Conservation (phyloP, 2,113 vertebrate genomes). For the Micronycteris hirsuta region DNA sequence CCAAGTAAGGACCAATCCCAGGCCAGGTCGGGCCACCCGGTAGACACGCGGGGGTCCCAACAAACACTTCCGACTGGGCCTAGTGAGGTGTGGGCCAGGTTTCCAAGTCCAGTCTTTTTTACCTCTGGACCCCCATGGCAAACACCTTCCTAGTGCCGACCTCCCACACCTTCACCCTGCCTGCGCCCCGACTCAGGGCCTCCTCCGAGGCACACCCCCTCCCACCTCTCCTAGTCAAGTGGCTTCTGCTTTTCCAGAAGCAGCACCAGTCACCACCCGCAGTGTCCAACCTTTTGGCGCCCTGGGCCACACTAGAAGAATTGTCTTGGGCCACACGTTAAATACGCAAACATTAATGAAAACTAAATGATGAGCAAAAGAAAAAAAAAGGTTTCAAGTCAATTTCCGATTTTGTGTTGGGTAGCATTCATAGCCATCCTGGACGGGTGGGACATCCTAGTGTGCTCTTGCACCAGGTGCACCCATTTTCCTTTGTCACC, state of each 20-base stretch:
- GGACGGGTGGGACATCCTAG: too few relatives aligned
- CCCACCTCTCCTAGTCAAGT: too few relatives aligned
- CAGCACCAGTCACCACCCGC: neutral
- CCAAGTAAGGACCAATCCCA: too few relatives aligned
- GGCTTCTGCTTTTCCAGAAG: neutral
- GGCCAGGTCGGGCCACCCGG: too few relatives aligned
- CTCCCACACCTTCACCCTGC: neutral
- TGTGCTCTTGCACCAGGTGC: neutral
- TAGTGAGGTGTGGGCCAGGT: neutral
- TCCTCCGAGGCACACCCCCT: neutral
- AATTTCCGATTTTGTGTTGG: too few relatives aligned
- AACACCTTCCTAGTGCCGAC: neutral
- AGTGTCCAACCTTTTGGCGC: too few relatives aligned
- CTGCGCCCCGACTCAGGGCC: neutral
- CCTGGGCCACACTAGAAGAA: too few relatives aligned
- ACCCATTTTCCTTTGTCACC: neutral
- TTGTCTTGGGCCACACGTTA: too few relatives aligned
- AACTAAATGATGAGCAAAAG: too few relatives aligned
- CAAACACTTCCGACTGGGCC: neutral
- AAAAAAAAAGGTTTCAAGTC: too few relatives aligned
- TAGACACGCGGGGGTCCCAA: accelerated
- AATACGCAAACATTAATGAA: too few relatives aligned
- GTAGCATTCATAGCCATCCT: too few relatives aligned
- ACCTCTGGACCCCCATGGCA: neutral
- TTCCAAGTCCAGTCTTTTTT: neutral